Percentiles rank a stretch among this genome's conserved stretches.
Conservation (phyloP, 2,113 vertebrate species). For the Hiodon alosoides region DNA sequence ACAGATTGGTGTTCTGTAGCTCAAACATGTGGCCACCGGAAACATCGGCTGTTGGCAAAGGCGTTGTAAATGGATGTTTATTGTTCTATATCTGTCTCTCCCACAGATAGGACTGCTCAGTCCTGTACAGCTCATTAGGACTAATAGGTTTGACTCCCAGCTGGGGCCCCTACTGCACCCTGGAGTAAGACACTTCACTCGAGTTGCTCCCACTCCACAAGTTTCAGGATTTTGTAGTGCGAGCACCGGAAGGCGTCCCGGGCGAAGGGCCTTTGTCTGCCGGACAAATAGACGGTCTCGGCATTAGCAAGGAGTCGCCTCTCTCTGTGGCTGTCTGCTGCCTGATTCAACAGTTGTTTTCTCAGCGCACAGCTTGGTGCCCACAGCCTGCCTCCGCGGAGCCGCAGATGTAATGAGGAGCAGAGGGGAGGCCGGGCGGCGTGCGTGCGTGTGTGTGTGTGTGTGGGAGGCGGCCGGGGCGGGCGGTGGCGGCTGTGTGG, state of each 20-base stretch:
- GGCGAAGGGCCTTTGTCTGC: neutral
- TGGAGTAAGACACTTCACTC: neutral
- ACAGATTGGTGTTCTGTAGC: neutral
- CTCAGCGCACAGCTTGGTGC: slow-evolving; percentile 7
- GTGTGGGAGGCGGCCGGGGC: slow-evolving; percentile 21
- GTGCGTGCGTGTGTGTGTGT: neutral
- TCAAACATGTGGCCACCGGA: neutral
- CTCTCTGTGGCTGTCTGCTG: neutral
- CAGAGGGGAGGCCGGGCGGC: slow-evolving; percentile 16
- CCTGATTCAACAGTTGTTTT: slow-evolving; percentile 21
- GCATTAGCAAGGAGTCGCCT: neutral
- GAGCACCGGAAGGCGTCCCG: neutral
- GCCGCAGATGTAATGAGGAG: slow-evolving; percentile 19
- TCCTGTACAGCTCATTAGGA: neutral
- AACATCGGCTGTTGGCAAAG: neutral
- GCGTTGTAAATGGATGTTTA: neutral
- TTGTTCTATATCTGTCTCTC: neutral
- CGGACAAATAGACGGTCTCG: neutral
- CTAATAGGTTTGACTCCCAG: neutral
- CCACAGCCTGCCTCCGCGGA: slow-evolving; percentile 15
- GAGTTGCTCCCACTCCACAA: neutral
- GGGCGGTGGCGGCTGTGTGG: slow-evolving; percentile 3
- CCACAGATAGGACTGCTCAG: neutral
- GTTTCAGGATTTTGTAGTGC: neutral
- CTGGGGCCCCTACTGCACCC: neutral